phyloP scores from a whole-genome alignment of 2,113 vertebrate species.

The Panthera tigris region DNA sequence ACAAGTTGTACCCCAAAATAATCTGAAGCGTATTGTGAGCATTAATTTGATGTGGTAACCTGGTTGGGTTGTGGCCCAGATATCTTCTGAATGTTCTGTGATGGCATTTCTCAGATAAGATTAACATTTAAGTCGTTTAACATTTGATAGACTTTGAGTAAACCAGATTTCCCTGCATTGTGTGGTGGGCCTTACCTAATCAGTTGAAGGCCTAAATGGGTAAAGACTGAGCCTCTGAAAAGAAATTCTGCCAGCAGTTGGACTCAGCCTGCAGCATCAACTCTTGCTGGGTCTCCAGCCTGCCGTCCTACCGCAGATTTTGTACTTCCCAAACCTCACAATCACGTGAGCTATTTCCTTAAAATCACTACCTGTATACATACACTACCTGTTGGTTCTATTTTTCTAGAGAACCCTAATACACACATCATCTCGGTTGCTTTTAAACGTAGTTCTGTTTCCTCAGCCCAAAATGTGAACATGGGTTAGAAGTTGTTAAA shows the following conservation, averaged over 20 bases:
- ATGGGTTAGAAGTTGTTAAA: background rate
- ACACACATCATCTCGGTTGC: background rate
- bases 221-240: background rate
- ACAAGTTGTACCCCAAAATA: too few relatives aligned
- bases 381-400: background rate
- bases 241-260: background rate
- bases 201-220: background rate
- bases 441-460: background rate
- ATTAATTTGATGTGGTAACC: too few relatives aligned
- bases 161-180: background rate
- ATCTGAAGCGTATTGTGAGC: too few relatives aligned
- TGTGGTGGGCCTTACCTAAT: background rate
- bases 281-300: background rate
- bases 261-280: background rate
- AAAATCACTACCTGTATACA: background rate
- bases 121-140: background rate
- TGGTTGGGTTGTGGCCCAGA: background rate
- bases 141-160: background rate
- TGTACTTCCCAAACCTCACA: background rate
- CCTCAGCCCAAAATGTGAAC: background rate
- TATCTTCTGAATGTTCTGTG: background rate
- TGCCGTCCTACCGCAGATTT: rapidly evolving
- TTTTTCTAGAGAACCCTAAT: background rate
- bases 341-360: background rate
- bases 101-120: background rate